These are phyloP conservation scores for Danaus melanippus DNA, from an alignment of 1,140 invertebrate species.

Conservation along the genomic window DNA sequence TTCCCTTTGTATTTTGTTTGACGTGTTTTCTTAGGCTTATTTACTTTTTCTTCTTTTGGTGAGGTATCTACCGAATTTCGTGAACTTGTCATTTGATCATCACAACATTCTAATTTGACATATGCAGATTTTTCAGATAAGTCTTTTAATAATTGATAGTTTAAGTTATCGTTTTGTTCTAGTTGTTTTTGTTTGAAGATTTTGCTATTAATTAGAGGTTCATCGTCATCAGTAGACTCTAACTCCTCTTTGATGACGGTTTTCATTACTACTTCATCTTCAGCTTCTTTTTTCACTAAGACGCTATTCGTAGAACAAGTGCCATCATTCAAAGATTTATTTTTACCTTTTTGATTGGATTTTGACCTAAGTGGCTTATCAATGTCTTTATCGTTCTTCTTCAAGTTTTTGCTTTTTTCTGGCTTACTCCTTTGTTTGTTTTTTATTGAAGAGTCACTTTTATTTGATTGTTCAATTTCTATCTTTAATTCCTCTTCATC, in stretches of 20 bases:
- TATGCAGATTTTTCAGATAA: constrained; percentile 62
- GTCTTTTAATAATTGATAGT: constrained; percentile 58
- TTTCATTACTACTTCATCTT: constrained; percentile 39
- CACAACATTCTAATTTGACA: constrained; percentile 62
- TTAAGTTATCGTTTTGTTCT: constrained; percentile 32
- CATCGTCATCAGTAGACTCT: constrained; percentile 70
- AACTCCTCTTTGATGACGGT: constrained; percentile 49
- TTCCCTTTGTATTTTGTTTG: constrained; percentile 35
- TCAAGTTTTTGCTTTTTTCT: constrained; percentile 32
- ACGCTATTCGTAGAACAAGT: constrained; percentile 16
- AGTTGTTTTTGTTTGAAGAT: constrained; percentile 56
- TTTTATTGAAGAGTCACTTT: constrained; percentile 13
- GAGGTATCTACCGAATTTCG: constrained; percentile 54
- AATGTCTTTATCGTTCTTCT: constrained; percentile 34
- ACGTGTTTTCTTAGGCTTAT: constrained; percentile 41
- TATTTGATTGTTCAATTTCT: constrained; percentile 22
- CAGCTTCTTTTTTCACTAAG: constrained; percentile 44
- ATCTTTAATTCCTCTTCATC: constrained; percentile 42
- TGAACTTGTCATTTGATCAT: constrained; percentile 48
- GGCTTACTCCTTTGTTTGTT: constrained; percentile 27
- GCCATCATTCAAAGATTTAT: constrained; percentile 36
- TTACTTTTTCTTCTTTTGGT: constrained; percentile 40
- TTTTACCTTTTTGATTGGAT: constrained; percentile 29
- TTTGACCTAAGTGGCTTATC: constrained; percentile 34
- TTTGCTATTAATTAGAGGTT: constrained; percentile 69